Evolutionary conservation across 2,888 invertebrate species (phyloP).

Genomic region (Himalopsyche tibetana): DNA sequence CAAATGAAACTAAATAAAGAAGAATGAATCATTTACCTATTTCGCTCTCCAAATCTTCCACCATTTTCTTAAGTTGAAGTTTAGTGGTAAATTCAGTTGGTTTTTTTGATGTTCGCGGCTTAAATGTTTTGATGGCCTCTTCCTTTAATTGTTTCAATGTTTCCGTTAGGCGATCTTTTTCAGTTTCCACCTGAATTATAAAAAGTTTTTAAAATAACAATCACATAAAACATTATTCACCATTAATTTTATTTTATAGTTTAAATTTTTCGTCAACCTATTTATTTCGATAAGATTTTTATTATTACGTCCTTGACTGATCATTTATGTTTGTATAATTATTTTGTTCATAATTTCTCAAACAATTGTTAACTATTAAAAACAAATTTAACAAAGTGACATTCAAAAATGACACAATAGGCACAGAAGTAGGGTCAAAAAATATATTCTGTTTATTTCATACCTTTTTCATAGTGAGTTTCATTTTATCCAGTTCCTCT

Average conservation of each 20-base stretch:
- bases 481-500: slow-evolving; percentile 77
- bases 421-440: too few species aligned
- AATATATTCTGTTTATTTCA: slow-evolving; percentile 9
- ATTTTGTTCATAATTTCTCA: too few species aligned
- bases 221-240: too few species aligned
- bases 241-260: too few species aligned
- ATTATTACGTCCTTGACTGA: too few species aligned
- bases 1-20: too few species aligned
- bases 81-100: slow-evolving; percentile 85
- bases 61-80: slow-evolving; percentile 87
- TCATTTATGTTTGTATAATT: too few species aligned
- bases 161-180: slow-evolving; percentile 81
- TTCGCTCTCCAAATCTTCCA: slow-evolving; percentile 92
- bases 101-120: slow-evolving; percentile 84
- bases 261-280: too few species aligned
- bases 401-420: too few species aligned
- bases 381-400: too few species aligned
- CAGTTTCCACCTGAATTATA: slow-evolving; percentile 77
- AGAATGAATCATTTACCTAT: slow-evolving; percentile 77
- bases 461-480: slow-evolving; percentile 75
- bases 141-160: slow-evolving; percentile 82
- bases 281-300: too few species aligned
- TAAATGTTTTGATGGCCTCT: slow-evolving; percentile 81
- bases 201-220: slow-evolving; percentile 11
- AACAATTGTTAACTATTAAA: too few species aligned